Evolutionary conservation across 2,113 vertebrate species (phyloP).

Genomic region (Poecilia latipinna): DNA sequence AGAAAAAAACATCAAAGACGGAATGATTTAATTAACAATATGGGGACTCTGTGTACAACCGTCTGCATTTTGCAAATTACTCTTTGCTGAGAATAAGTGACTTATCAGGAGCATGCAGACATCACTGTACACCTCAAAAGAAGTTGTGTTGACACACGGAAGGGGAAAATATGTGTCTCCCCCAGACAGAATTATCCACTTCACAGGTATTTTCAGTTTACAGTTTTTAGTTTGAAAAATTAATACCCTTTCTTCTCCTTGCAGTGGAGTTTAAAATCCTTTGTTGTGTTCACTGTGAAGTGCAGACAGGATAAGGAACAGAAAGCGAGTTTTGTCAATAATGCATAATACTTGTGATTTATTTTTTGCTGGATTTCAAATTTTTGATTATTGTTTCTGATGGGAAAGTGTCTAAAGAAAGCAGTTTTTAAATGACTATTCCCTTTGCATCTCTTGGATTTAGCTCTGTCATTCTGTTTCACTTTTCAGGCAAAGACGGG

Average conservation of each 20-base stretch:
- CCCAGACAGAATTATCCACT: conserved; percentile 78
- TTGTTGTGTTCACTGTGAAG: conserved; percentile 63
- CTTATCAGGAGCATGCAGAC: conserved; percentile 82
- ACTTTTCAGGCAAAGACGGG: conserved; percentile 41
- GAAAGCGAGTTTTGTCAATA: conserved; percentile 43
- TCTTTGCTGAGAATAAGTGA: conserved; percentile 81
- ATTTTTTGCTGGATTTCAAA: conserved; percentile 29
- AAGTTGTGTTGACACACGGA: conserved; percentile 80
- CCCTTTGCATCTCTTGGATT: conserved; percentile 31
- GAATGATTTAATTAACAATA: conserved; percentile 85
- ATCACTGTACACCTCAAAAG: conserved; percentile 77
- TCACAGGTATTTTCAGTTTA: conserved; percentile 79
- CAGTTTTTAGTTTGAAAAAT: conserved; percentile 75
- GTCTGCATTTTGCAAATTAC: conserved; percentile 78
- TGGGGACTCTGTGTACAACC: conserved; percentile 76
- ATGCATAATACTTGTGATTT: conserved; percentile 40
- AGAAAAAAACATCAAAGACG: conserved; percentile 80
- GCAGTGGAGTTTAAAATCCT: conserved; percentile 67
- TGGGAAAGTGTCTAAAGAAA: conserved; percentile 23
- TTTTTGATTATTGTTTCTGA: conserved; percentile 52
- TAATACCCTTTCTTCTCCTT: conserved; percentile 73
- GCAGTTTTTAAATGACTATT: conserved; percentile 47
- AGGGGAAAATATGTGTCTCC: conserved; percentile 72
- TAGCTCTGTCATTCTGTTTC: conserved; percentile 40
- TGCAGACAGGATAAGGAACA: conserved; percentile 26